These are phyloP conservation scores for Hyposoter dolosus DNA, from an alignment of 2,888 invertebrate species.

Conservation along the genomic window DNA sequence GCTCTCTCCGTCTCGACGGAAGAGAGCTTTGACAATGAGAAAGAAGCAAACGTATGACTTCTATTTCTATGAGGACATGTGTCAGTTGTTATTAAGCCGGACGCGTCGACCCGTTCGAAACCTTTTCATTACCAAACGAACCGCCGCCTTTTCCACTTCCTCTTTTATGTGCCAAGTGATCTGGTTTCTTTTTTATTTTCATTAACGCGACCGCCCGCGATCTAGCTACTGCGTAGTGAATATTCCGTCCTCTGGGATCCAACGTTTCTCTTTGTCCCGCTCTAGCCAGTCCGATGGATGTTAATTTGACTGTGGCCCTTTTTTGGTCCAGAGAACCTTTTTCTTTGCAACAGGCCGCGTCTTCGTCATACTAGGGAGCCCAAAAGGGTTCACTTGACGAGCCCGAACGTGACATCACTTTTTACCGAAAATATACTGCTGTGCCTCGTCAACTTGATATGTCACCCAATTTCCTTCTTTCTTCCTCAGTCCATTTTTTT, in stretches of 20 bases:
- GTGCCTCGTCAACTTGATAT: conserved; percentile 30
- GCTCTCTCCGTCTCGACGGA: conserved; percentile 18
- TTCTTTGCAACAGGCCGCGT: conserved; percentile 54
- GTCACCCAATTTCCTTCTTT: conserved; percentile 52
- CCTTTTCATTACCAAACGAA: conserved; percentile 74
- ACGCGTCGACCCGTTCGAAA: conserved; percentile 66
- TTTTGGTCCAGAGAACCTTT: conserved; percentile 10
- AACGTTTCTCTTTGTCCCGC: conserved; percentile 51
- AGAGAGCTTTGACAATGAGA: conserved; percentile 23
- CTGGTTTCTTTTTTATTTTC: conserved; percentile 60
- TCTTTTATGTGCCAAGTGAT: conserved; percentile 53
- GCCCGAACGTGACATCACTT: conserved; percentile 51
- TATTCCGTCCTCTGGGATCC: conserved; percentile 11
- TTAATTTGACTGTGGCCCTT: conserved; percentile 59
- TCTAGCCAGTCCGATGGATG: conserved; percentile 30
- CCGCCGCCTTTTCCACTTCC: conserved; percentile 68
- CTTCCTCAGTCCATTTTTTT: conserved; percentile 23
- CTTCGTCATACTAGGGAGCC: conserved; percentile 4
- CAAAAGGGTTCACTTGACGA: conserved; percentile 53
- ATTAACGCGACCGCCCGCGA: conserved; percentile 63
- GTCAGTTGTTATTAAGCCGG: conserved; percentile 64
- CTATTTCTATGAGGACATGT: conserved; percentile 61
- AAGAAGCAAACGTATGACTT: neutral
- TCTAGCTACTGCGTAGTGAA: conserved; percentile 17
- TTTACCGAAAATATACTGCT: conserved; percentile 23